Evolutionary conservation across 2,113 vertebrate genomes (phyloP).

Genomic region (Alligator mississippiensis): DNA sequence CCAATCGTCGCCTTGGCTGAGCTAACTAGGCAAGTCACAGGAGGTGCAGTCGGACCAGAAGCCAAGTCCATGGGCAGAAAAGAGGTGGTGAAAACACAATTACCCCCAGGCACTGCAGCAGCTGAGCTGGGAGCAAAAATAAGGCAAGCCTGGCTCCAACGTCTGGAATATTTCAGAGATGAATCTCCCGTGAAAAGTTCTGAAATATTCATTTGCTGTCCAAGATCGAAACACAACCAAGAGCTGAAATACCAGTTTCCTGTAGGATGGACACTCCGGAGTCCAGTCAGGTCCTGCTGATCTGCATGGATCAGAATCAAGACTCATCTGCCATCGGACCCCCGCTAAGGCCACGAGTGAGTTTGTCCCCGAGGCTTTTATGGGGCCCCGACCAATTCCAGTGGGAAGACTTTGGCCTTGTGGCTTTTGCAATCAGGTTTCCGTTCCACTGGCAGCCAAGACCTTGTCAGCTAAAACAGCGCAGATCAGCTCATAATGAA

Average conservation of each 20-base stretch:
- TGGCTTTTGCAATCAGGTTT: accelerated
- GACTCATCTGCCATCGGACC: background rate
- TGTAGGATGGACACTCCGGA: background rate
- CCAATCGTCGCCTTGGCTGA: background rate
- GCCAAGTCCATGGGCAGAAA: background rate
- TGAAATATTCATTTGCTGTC: background rate
- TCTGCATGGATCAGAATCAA: too few species aligned
- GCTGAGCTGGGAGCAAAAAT: background rate
- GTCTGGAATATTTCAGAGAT: background rate
- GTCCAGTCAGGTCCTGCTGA: background rate
- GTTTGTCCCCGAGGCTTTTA: background rate
- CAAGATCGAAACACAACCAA: background rate
- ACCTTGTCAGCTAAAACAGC: accelerated
- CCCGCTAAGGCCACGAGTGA: background rate
- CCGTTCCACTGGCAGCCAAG: background rate
- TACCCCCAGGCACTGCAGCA: background rate
- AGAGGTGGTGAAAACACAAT: background rate
- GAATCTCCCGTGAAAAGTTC: background rate
- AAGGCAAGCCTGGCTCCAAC: background rate
- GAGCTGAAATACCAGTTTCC: background rate
- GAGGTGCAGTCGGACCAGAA: background rate
- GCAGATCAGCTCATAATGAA: accelerated
- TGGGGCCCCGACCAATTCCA: background rate
- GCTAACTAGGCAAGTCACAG: background rate
- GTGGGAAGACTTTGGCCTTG: background rate